Base-by-base conservation (phyloP, 1,140 invertebrate genomes). In the Periplaneta americana region DNA sequence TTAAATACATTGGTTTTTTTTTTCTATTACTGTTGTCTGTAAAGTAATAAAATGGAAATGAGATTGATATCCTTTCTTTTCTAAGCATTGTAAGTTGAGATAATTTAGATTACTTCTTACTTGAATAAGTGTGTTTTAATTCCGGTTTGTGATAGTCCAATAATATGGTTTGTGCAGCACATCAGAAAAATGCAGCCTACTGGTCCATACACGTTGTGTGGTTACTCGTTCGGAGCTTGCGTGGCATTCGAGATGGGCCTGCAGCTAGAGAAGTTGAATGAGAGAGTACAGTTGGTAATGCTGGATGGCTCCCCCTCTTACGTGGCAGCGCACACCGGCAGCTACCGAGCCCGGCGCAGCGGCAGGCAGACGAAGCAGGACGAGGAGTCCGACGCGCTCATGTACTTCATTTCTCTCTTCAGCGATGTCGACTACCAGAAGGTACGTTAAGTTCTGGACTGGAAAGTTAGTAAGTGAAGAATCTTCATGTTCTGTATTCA, bases 261-360 rank as follows among this genome's bases (percentile, higher is more conserved):
- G 15, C 93, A 96, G 85, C 87, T 99, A 34, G 96, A 99, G 87
- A 89, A 90, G 81, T 86, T 87, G 36, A 91, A 92, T 15, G 92
- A 94, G 85, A 88, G 89, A 34, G 90, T 91, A 0, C 89, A 90
- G n/a, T 87, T 97, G n/a, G 92, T 96, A 48, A 90, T 99, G 78
- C 89, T 99, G 74, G 98, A 99, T 89, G 98, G 98, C 31, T 98
- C 97, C 2, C 97, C 96, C 15, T 92, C 93, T n/a, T 98, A 96
- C 87, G 93, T 99, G 2, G 93, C 92, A 35, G 91, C 93, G 75
- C 96, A 98, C 87, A 94, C 93, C 22, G 92, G 91, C 85, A 90
- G 90, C 85, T 87, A 88, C 88, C 93, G 88, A 91, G 91, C 87
- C 84, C 92, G 87, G 90, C 91, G 85, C 87, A 90, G 86, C 84